Percentiles rank a stretch among this genome's conserved stretches.
These are phyloP conservation scores for Dimorphilus gyrociliatus DNA, from an alignment of 2,888 invertebrate species.

Conservation along the genomic window DNA sequence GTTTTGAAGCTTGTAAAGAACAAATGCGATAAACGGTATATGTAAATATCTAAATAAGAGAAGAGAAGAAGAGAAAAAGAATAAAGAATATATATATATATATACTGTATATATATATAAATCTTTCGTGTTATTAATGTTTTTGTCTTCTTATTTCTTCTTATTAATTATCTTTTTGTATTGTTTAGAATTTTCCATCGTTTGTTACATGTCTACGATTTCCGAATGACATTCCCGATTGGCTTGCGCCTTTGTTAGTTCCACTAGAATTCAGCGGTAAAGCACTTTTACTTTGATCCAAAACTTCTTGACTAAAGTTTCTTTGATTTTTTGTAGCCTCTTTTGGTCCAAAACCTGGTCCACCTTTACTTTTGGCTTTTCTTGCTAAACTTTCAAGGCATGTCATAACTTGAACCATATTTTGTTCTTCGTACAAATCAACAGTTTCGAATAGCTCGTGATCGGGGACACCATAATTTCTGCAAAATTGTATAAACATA, in stretches of 20 bases:
- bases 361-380: conserved; percentile 43
- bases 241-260: conserved; percentile 90
- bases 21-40: too few species aligned
- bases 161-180: too few species aligned
- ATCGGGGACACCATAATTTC: conserved; percentile 70
- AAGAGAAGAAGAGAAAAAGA: too few species aligned
- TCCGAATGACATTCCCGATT: conserved; percentile 63
- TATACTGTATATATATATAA: too few species aligned
- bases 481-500: conserved; percentile 72
- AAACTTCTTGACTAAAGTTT: conserved; percentile 80
- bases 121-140: too few species aligned
- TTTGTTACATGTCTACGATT: too few species aligned
- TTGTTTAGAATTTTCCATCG: too few species aligned
- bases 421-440: conserved; percentile 89
- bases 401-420: conserved; percentile 84
- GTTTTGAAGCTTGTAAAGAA: too few species aligned
- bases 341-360: conserved; percentile 52
- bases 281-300: conserved; percentile 76
- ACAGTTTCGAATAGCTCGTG: conserved; percentile 94
- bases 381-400: conserved; percentile 84
- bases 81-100: too few species aligned
- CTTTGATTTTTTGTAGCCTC: conserved; percentile 88
- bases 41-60: too few species aligned
- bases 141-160: too few species aligned
- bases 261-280: conserved; percentile 62